These are phyloP conservation scores for Gobius niger DNA, from an alignment of 2,113 vertebrate species.

Conservation along the genomic window DNA sequence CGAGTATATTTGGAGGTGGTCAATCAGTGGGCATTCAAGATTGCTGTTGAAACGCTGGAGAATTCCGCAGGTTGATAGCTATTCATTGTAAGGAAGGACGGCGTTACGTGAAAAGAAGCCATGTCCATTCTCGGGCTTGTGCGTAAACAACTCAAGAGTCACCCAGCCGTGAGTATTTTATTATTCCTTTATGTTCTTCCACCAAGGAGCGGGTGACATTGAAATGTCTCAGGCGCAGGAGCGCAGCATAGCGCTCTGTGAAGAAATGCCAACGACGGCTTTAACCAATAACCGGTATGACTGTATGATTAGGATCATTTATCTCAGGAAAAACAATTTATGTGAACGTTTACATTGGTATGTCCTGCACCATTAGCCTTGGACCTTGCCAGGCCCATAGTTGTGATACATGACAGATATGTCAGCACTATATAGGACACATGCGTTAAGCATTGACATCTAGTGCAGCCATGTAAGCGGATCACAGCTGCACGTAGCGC, in stretches of 20 bases:
- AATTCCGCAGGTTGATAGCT: background rate
- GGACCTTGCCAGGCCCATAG: background rate
- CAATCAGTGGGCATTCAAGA: background rate
- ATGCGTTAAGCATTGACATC: too few species aligned
- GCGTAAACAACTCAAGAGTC: slow-evolving; percentile 70
- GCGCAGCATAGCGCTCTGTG: slow-evolving; percentile 1
- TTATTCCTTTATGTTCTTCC: fast-evolving
- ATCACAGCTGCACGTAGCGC: slow-evolving; percentile 33
- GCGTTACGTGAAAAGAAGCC: background rate
- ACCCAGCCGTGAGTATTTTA: slow-evolving; percentile 76
- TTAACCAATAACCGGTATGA: background rate
- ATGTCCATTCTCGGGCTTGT: slow-evolving; percentile 52
- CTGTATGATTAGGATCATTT: too few species aligned
- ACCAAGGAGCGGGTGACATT: slow-evolving; percentile 52
- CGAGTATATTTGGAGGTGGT: slow-evolving; percentile 14
- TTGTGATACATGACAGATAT: background rate
- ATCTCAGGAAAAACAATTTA: too few species aligned
- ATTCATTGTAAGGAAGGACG: background rate
- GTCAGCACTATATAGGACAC: too few species aligned
- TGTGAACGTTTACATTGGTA: too few species aligned
- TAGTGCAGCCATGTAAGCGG: slow-evolving; percentile 11
- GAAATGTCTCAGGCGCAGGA: slow-evolving; percentile 28
- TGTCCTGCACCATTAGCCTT: background rate
- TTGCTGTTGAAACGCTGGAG: background rate
- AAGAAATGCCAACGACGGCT: background rate